Base-by-base conservation (phyloP, 2,113 vertebrate species). In the Cyanistes caeruleus region DNA sequence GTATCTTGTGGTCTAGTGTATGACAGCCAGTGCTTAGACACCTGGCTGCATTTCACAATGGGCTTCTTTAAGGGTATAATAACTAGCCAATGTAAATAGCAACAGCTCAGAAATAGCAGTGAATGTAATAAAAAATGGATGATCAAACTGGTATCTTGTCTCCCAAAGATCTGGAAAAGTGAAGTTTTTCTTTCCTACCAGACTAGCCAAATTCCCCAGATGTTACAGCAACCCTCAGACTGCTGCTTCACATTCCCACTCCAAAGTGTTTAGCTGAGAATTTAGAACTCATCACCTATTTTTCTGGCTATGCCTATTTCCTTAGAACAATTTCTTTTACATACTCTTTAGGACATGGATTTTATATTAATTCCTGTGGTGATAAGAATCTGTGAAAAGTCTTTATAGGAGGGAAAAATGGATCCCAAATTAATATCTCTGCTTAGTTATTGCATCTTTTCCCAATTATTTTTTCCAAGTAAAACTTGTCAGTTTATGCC, bases 381-480 rank as follows among this genome's bases (percentile, higher is more conserved):
- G 96, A 92, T 87, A 89, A 95, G 22, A 76, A 73, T 17, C 49
- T 59, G 8, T 37, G 41, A 73, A 82, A 84, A 87, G n/a, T 24
- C 21, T 85, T 87, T 86, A 65, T 65, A 88, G 56, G 43, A 91
- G n/a, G 63, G 24, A 25, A 96, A 96, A 96, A 91, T 49, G 59
- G 62, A 86, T 75, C 73, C 6, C 43, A 90, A 69, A 93, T 95
- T 93, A 94, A 93, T 93, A 94, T 84, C 62, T 85, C 75, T 87
- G 63, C 30, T 65, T 84, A 56, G 30, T 83, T 82, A 93, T 95
- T 91, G 81, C 25, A 92, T 84, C 78, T 93, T 95, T 87, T 88
- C 59, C 70, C 49, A 94, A 23, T 90, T 87, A 81, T 64, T 96
- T 91, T 94, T 97, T 93, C 84, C 74, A 95, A 96, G 95, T 88